Evolutionary conservation across 1,140 invertebrate genomes (phyloP).

Genomic region (Pseudoatta argentina): DNA sequence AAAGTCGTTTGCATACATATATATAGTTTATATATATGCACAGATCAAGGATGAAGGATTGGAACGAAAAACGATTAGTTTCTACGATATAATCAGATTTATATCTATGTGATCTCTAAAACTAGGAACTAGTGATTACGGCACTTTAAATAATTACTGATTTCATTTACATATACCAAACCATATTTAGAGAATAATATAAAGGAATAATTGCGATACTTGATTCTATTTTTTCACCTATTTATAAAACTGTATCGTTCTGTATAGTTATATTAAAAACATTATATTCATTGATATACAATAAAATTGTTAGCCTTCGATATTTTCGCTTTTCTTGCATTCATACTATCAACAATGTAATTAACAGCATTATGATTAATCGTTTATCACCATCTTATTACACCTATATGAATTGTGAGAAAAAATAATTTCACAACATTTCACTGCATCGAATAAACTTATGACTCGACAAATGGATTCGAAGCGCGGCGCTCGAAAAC

Average conservation of each 20-base stretch:
- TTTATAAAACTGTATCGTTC: background rate
- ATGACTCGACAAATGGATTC: constrained; percentile 68
- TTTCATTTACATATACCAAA: background rate
- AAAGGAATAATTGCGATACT: background rate
- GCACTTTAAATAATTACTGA: background rate
- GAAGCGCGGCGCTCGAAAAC: constrained; percentile 68
- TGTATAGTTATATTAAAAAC: background rate
- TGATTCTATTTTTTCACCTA: background rate
- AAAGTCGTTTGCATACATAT: background rate
- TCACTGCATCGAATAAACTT: constrained; percentile 58
- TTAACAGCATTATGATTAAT: constrained; percentile 27
- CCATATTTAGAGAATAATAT: background rate
- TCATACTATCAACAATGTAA: background rate
- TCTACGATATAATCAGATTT: background rate
- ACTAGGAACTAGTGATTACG: background rate
- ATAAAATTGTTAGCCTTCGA: background rate
- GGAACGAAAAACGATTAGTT: background rate
- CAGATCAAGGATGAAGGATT: background rate
- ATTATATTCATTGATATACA: background rate
- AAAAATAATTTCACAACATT: constrained; percentile 56
- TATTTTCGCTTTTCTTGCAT: constrained; percentile 5
- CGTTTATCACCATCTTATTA: background rate
- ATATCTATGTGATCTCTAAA: background rate
- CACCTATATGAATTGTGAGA: background rate
- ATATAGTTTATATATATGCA: background rate